These are phyloP conservation scores for Pycnomerus fuliginosus DNA, from an alignment of 2,888 invertebrate species.

Conservation along the genomic window DNA sequence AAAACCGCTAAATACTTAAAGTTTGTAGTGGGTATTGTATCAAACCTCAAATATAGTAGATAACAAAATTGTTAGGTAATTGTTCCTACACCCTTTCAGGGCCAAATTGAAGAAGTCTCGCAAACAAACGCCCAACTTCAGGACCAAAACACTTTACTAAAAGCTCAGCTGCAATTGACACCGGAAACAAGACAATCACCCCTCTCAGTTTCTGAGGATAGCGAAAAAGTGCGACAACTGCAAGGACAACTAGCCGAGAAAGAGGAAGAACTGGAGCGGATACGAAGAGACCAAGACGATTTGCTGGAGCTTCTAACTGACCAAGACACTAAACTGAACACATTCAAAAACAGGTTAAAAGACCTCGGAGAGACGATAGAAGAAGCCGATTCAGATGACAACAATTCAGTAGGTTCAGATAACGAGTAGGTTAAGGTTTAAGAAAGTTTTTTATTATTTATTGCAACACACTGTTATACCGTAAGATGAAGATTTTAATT, in stretches of 20 bases:
- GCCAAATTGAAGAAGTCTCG: conserved; percentile 65
- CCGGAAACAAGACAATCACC: conserved; percentile 45
- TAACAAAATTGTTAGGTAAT: too few relatives aligned
- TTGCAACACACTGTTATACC: too few relatives aligned
- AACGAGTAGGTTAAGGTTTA: too few relatives aligned
- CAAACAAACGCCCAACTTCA: conserved; percentile 72
- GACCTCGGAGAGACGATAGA: conserved; percentile 49
- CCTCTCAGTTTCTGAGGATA: too few relatives aligned
- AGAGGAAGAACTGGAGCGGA: conserved; percentile 60
- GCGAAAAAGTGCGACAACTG: conserved; percentile 34
- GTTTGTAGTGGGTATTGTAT: too few relatives aligned
- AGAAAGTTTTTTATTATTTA: too few relatives aligned
- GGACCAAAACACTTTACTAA: conserved; percentile 85
- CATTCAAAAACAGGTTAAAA: conserved; percentile 46
- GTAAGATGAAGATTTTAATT: too few relatives aligned
- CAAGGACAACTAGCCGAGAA: conserved; percentile 48
- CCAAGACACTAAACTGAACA: conserved; percentile 63
- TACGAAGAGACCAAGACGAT: conserved; percentile 92
- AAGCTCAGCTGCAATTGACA: conserved; percentile 65
- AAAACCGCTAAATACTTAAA: too few relatives aligned
- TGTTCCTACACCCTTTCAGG: conserved; percentile 35
- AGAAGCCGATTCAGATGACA: conserved; percentile 47
- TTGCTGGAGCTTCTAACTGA: conserved; percentile 85
- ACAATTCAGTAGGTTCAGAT: too few relatives aligned
- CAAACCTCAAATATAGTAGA: too few relatives aligned